phyloP scores from a whole-genome alignment of 2,797 vertebrate species.

The Pseudochaenichthys georgianus region DNA sequence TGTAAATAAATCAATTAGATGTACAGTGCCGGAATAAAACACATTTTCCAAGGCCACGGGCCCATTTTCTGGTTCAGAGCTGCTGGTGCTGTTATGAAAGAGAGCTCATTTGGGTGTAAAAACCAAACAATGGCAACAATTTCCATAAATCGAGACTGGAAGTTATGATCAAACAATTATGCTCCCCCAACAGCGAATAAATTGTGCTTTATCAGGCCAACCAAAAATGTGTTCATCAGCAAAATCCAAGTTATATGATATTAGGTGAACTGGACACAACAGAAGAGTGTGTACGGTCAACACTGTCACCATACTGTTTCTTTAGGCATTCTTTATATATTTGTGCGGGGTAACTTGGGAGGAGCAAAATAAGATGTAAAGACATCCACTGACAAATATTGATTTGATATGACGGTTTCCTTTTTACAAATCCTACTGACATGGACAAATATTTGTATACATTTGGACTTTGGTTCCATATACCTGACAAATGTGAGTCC shows the following conservation, averaged over 20 bases:
- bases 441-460: not conserved
- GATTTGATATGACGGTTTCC: too few relatives aligned
- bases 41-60: conserved; percentile 67
- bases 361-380: not conserved
- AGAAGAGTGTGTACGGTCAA: not conserved
- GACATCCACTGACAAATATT: too few relatives aligned
- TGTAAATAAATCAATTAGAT: conserved; percentile 79
- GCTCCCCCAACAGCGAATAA: not conserved
- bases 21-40: conserved; percentile 67
- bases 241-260: not conserved
- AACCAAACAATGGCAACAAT: conserved; percentile 58
- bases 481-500: not conserved
- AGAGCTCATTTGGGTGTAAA: conserved; percentile 68
- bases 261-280: not conserved
- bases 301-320: not conserved
- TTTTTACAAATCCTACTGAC: not conserved
- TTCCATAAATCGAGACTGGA: conserved; percentile 40
- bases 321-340: not conserved
- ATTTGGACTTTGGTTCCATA: not conserved
- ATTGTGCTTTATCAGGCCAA: not conserved
- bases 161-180: conserved; percentile 15
- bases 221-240: not conserved
- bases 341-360: not conserved
- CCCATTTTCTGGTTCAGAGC: conserved; percentile 73
- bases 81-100: conserved; percentile 51